Percentiles rank a stretch among this genome's conserved stretches.
phyloP scores from a whole-genome alignment of 2,888 invertebrate genomes.

The Andrena fulva region DNA sequence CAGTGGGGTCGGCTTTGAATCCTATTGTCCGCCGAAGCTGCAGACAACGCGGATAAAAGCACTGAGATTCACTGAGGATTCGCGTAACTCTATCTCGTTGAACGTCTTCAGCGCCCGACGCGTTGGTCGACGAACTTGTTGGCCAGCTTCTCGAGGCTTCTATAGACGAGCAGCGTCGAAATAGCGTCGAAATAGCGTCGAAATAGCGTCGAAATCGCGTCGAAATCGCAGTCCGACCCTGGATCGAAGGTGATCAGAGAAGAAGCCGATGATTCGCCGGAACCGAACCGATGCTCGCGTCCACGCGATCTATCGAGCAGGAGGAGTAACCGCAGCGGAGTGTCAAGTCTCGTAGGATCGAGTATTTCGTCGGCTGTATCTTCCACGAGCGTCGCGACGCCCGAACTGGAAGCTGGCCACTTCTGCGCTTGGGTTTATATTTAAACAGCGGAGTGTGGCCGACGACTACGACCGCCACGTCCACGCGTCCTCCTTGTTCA shows the following conservation, averaged over 20 bases:
- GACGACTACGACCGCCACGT: slow-evolving; percentile 55
- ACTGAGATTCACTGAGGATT: neutral
- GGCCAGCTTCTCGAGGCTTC: neutral
- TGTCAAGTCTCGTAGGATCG: slow-evolving; percentile 2
- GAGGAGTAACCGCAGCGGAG: neutral
- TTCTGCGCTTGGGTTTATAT: slow-evolving; percentile 82
- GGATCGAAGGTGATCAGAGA: neutral
- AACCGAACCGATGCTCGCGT: neutral
- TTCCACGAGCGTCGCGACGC: slow-evolving; percentile 80
- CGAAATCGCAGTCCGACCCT: too few species aligned
- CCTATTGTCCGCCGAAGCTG: neutral
- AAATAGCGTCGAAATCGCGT: too few species aligned
- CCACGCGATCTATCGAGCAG: neutral
- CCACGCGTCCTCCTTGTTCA: slow-evolving; percentile 69
- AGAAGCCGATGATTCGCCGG: neutral
- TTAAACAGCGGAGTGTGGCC: slow-evolving; percentile 76
- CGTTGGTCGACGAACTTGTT: neutral
- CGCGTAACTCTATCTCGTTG: neutral
- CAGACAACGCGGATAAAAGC: neutral
- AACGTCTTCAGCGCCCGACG: neutral
- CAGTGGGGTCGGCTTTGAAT: too few species aligned
- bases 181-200: too few species aligned
- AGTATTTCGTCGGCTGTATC: slow-evolving; percentile 53
- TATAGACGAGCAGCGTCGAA: neutral
- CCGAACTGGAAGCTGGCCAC: slow-evolving; percentile 81